Base-by-base conservation (phyloP, 2,888 invertebrate species). In the Agrilus cyanescens region DNA sequence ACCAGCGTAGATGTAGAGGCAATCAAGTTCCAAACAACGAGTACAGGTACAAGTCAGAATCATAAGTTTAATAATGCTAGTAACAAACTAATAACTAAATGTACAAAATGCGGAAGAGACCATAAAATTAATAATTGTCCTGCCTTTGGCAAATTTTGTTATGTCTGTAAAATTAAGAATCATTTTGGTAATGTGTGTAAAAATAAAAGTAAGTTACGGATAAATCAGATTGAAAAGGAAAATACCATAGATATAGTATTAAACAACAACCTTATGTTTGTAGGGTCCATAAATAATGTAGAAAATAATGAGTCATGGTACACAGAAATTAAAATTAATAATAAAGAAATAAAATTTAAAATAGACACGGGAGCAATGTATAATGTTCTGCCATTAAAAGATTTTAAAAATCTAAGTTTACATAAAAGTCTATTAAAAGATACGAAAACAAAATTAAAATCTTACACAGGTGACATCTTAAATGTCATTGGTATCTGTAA, bases 391-490 rank as follows among this genome's bases (percentile, higher is more conserved):
- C 41, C 46, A 4, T 15, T 38, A 12, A 29, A 12, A 4, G 6
- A 25, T 2, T 38, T 38, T 12, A 29, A 10, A 2, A 4, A 25
- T 1, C 12, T 38, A 38, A 6, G 7, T 2, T 12, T 25, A 7
- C 8, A 7, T 18, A 18, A 18, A 18, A 18, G 5, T 5, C 3
- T 18, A 42, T 37, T 45, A 12, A 2, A 4, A 18, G 30, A 37
- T 32, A 35, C 50, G 3, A 40, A 41, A 2, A 36, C 14, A 12
- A 42, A 40, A 14, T 37, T 50, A 31, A 46, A 20, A 4, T 38
- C 43, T 4, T 50, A 50, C 33, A 38, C 47, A 6, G 44, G 43
- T 4, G 16, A 46, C n/a, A 35, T 6, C 6, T 30, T 51, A 46
- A 13, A 41, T 18, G 38, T 45, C 5, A 20, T 46, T 8, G 44